Base-by-base conservation (phyloP, 2,888 invertebrate species). In the Cephus rjabovi region DNA sequence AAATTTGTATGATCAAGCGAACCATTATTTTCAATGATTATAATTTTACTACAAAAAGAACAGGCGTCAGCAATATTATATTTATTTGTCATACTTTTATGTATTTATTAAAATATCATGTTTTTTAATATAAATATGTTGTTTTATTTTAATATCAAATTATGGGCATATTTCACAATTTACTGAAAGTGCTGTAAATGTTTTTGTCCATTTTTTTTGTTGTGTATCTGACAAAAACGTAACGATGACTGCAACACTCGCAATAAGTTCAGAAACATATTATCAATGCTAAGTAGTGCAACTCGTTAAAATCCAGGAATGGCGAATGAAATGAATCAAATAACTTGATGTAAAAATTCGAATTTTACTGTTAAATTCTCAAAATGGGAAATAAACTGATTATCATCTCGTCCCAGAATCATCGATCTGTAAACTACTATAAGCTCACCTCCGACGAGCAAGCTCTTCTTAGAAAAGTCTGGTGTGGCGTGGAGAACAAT, bases 401-500 rank as follows among this genome's bases (percentile, higher is more conserved):
- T 23, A 56, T 56, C 23, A 9, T 56, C 56, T 23, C 56, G 23
- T 9, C 56, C 23, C 56, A 56, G 9, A 56, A 56, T 56, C 56
- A 9, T 56, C 56, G 56, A 56, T 23, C 56, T 56, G 23, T 23
- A 23, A 9, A 23, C 2, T 56, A 56, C 23, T 56, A 56, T 56
- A 56, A 56, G 23, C 78, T 87, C 40, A 83, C 81, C 6, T 34
- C 75, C 15, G 78, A 82, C 68, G 85, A 87, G 70, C 83, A 83
- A 75, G 74, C 77, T 69, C 76, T 83, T 74, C 79, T 88, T 69
- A 87, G 84, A 80, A 76, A 76, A 34, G 77, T 83, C 23, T 89
- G 88, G 86, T 68, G 79, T 30, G 84, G 79, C 34, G 82, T 89
- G n/a, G 87, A 87, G 35, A 81, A 81, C 33, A 87, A 87, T 81